A percentile compares a stretch with the other conserved stretches of the same genome.
Conservation (phyloP, 2,113 vertebrate species). For the Rhombomys opimus region DNA sequence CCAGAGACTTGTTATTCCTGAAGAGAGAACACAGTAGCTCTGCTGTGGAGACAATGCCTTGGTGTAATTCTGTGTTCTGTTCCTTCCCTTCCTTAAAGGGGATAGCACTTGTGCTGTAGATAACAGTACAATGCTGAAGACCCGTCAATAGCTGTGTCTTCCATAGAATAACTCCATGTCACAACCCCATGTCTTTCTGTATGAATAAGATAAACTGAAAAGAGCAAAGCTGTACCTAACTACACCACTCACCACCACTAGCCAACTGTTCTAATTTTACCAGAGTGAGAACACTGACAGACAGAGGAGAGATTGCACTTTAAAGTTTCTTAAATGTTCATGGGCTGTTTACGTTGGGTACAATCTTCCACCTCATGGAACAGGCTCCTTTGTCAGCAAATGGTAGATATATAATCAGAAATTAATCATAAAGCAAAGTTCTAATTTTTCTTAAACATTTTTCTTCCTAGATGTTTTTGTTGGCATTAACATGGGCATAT, state of each 20-base stretch:
- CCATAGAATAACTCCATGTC: not conserved
- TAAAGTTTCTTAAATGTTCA: not conserved
- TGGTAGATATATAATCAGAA: not conserved
- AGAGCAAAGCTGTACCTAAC: not conserved
- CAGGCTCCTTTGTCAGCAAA: not conserved
- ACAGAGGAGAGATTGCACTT: not conserved
- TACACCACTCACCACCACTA: not conserved
- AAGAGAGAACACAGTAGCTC: not conserved
- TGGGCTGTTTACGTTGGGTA: not conserved
- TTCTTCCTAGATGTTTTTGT: conserved; percentile 87
- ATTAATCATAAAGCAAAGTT: not conserved
- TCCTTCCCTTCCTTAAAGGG: not conserved
- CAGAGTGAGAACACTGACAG: not conserved
- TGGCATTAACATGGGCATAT: conserved; percentile 86
- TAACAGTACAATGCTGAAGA: not conserved
- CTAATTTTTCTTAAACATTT: conserved; percentile 42
- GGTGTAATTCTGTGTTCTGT: not conserved
- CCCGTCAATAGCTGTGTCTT: not conserved
- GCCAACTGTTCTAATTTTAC: not conserved
- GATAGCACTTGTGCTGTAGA: not conserved
- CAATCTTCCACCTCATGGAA: not conserved
- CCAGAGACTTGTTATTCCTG: not conserved
- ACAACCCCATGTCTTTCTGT: not conserved
- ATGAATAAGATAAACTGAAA: not conserved
- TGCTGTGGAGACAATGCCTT: not conserved